Evolutionary conservation across 1,140 invertebrate genomes (phyloP), one percentile per base, ranked within the genome.

Genomic region (Cydia strobilella): DNA sequence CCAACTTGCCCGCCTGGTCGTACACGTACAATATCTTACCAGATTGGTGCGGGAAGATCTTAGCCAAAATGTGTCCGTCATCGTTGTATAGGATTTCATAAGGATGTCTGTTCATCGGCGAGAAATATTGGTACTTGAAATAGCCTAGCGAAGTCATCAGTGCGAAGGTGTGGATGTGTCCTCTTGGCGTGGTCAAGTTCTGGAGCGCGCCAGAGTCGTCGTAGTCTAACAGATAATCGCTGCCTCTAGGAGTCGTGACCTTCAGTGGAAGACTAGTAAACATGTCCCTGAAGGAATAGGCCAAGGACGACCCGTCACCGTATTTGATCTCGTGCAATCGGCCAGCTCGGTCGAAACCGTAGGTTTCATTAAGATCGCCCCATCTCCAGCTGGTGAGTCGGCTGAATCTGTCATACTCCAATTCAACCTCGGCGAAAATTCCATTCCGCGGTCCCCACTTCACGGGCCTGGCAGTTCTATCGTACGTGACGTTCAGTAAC

Each of bases 391-490:
- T 96, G 1, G 96, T 96, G 48, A 99, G 91, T 82, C 97, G 95
- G 15, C 98, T 98, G 79, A 98, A 98, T 79, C 97, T 94, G 87
- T 99, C 98, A 84, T 99, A 99, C 80, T 98, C 97, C 4, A 99
- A 92, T 80, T 98, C 97, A 2, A 99, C 97, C 76, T 96, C 96
- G 2, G 97, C 95, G 83, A 97, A 98, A 72, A 97, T 95, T 1
- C 96, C 96, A 80, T 96, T 97, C 63, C 96, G 95, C 0, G 98
- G 97, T 62, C 96, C 95, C 96, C 97, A 99, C 84, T 97, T 96
- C 0, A 97, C 95, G 0, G 98, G 97, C 76, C 97, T 94, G 0
- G 97, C 97, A n/a, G 97, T 96, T 80, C 96, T 95, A 84, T 99
- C 98, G 84, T 99, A 99, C 0, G 97, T 97, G 0, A 99, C 96